Evolutionary conservation across 2,797 vertebrate genomes (phyloP), one percentile per base, ranked within the genome.

Genomic region (Luscinia luscinia): DNA sequence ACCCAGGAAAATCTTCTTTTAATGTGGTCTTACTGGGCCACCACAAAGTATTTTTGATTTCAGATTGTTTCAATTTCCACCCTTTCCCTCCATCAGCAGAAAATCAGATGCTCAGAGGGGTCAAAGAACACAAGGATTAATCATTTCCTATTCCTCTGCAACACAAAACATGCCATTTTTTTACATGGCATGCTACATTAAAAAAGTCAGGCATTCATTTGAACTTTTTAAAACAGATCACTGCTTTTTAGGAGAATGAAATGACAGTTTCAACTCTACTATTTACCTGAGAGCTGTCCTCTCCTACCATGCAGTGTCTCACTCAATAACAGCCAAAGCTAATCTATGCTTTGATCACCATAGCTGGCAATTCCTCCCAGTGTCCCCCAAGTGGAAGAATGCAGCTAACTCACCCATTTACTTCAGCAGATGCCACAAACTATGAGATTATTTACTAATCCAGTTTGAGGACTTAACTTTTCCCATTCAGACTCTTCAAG

Each of bases 381-480:
- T 95, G 74, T 95, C 75, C 96, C 93, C 88, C 84, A 30, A 97
- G 95, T 93, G 62, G 97, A 97, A 97, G 97, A 97, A 97, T 96
- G 94, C 92, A 96, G 94, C 93, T 77, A 97, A 86, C 93, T 96
- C 93, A 21, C 92, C 45, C 45, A 96, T 97, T 97, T 97, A 96
- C 97, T 98, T 97, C 97, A 95, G 96, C 94, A 97, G 96, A 98
- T 98, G 97, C 96, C 97, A 98, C 96, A 97, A 97, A 95, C 97
- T 93, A 98, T 98, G 96, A 98, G 97, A 98, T 98, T 98, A 98
- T 98, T 98, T 98, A 98, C 98, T 98, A 98, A 98, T 98, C 98
- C 97, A 97, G 96, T 98, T 98, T 97, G 96, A 96, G 96, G 97
- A 97, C 94, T 98, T 98, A 98, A 97, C 95, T 97, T 98, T 97